Evolutionary conservation across 2,797 vertebrate genomes (phyloP).

Genomic region (Bradypodion pumilum): DNA sequence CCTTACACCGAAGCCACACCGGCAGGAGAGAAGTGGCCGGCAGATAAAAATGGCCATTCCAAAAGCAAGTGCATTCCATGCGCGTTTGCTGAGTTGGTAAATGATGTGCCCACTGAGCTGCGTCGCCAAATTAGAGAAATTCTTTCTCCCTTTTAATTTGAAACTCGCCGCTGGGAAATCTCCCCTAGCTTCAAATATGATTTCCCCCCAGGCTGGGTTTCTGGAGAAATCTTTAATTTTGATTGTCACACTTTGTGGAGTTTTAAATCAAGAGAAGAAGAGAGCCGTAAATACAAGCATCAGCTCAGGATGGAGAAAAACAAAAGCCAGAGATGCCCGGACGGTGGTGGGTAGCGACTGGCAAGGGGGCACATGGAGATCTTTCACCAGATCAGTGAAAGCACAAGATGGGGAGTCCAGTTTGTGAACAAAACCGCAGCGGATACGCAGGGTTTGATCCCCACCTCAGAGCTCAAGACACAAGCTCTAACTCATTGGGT

Average conservation of each 20-base stretch:
- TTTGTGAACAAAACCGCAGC: too few relatives aligned
- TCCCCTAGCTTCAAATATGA: constrained; percentile 47
- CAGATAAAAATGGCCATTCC: not conserved
- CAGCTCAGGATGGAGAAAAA: not conserved
- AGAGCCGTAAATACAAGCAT: constrained; percentile 50
- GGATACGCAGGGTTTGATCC: too few relatives aligned
- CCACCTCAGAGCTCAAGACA: too few relatives aligned
- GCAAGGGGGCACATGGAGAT: too few relatives aligned
- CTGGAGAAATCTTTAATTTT: constrained; percentile 67
- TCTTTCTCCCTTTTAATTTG: constrained; percentile 70
- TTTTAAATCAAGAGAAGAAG: constrained; percentile 57
- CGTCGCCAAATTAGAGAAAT: constrained; percentile 65
- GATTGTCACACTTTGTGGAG: constrained; percentile 68
- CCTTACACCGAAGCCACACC: not conserved
- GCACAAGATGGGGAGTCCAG: too few relatives aligned
- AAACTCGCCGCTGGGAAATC: constrained; percentile 70
- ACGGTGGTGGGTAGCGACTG: too few relatives aligned
- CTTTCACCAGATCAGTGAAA: too few relatives aligned
- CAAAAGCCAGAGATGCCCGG: not conserved
- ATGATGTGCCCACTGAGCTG: constrained; percentile 66
- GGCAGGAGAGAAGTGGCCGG: accelerated
- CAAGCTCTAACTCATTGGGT: too few relatives aligned
- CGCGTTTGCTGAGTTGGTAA: constrained; percentile 59
- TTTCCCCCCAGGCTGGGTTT: constrained; percentile 66
- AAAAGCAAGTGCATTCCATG: constrained; percentile 22